phyloP scores from a whole-genome alignment of 2,888 invertebrate genomes.

The Encarsia formosa region DNA sequence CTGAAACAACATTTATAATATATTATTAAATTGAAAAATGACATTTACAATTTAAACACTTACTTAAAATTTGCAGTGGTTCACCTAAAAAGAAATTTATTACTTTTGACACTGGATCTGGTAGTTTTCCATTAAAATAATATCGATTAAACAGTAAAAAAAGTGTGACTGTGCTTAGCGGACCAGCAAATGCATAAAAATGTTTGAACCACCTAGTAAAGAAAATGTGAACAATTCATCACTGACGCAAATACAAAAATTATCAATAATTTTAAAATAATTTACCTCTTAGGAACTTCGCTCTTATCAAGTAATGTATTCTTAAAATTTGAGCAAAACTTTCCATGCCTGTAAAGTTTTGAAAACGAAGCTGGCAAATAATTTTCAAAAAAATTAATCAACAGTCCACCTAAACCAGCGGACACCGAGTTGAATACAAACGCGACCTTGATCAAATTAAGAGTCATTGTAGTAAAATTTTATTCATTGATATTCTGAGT shows the following conservation, averaged over 20 bases:
- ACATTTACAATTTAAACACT: slow-evolving; percentile 8
- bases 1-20: no score
- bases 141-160: slow-evolving; percentile 55
- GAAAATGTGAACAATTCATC: background rate
- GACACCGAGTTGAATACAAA: slow-evolving; percentile 35
- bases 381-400: slow-evolving; percentile 64
- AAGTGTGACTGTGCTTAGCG: slow-evolving; percentile 56
- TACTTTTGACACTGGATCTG: slow-evolving; percentile 52
- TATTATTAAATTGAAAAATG: background rate
- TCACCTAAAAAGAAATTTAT: slow-evolving; percentile 52
- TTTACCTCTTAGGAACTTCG: slow-evolving; percentile 69
- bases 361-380: slow-evolving; percentile 63
- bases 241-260: slow-evolving; percentile 2
- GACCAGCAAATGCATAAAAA: slow-evolving; percentile 70
- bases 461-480: background rate
- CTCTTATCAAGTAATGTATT: slow-evolving; percentile 48
- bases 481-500: no score
- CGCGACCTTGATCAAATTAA: slow-evolving; percentile 39
- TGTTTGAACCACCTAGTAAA: slow-evolving; percentile 66
- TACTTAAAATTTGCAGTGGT: slow-evolving; percentile 53
- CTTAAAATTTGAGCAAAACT: slow-evolving; percentile 60
- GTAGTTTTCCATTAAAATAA: slow-evolving; percentile 53
- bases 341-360: slow-evolving; percentile 70
- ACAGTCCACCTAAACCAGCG: slow-evolving; percentile 57
- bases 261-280: slow-evolving; percentile 5